These are phyloP conservation scores for Callaeas wilsoni DNA, from an alignment of 2,113 vertebrate genomes.

Conservation along the genomic window DNA sequence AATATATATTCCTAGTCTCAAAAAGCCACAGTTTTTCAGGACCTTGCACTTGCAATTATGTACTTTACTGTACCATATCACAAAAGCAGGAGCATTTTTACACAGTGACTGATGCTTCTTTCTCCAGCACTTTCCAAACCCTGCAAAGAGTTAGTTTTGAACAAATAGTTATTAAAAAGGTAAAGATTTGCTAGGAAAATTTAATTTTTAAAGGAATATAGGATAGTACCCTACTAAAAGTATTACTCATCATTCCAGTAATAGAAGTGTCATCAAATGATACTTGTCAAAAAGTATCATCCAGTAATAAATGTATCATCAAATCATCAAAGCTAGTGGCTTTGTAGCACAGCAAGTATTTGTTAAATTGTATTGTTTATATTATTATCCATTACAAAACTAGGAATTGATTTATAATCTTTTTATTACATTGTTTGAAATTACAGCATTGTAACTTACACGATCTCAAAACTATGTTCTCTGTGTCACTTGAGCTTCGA, in stretches of 20 bases:
- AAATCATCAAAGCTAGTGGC: background rate
- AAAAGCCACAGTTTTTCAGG: background rate
- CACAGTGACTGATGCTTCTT: background rate
- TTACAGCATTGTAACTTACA: background rate
- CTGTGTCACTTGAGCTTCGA: background rate
- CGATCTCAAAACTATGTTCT: background rate
- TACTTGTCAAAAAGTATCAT: background rate
- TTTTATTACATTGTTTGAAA: background rate
- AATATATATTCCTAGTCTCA: background rate
- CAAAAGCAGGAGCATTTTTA: background rate
- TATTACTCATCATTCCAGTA: background rate
- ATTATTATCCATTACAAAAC: background rate
- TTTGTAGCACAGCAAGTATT: background rate
- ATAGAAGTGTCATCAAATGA: background rate
- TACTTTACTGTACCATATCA: background rate
- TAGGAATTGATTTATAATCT: background rate
- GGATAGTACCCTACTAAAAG: background rate
- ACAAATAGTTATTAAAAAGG: background rate
- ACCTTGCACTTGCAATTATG: background rate
- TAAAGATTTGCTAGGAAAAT: background rate
- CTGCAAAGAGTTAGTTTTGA: background rate
- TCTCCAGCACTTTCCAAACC: background rate
- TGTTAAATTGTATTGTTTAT: background rate
- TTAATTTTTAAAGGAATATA: background rate
- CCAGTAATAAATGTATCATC: background rate